Evolutionary conservation across 30 jellyfish, hydroid and myxozoan genomes (phyloP).

Genomic region (Chrysaora quinquecirrha): DNA sequence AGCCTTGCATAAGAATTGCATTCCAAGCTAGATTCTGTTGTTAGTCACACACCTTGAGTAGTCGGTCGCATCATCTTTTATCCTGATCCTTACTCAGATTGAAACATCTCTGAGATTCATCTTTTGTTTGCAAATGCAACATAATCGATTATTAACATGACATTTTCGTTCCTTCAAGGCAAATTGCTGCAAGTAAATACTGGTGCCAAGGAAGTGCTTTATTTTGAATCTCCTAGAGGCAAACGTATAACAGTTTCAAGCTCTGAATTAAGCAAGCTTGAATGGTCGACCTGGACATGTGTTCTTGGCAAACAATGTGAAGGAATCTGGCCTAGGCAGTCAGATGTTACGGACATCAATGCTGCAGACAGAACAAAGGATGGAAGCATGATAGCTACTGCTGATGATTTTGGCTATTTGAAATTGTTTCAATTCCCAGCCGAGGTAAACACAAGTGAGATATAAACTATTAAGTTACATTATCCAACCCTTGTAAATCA

Average conservation of each 20-base stretch:
- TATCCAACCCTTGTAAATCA: too few species aligned
- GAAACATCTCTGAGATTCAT: too few species aligned
- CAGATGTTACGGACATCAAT: slow-evolving; percentile 90
- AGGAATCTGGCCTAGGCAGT: slow-evolving; percentile 95
- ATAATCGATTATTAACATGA: too few species aligned
- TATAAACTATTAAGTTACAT: too few species aligned
- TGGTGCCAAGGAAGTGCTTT: slow-evolving; percentile 90
- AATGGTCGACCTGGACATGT: slow-evolving; percentile 95
- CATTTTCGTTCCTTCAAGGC: too few species aligned
- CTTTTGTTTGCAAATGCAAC: too few species aligned
- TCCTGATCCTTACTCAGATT: too few species aligned
- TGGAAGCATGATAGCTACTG: slow-evolving; percentile 90
- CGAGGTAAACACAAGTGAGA: slow-evolving; percentile 57
- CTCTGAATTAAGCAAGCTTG: slow-evolving; percentile 61
- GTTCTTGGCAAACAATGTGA: slow-evolving; percentile 88
- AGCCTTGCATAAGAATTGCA: too few species aligned
- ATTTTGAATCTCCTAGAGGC: slow-evolving; percentile 96
- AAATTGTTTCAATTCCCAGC: slow-evolving; percentile 87
- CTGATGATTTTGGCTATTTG: slow-evolving; percentile 94
- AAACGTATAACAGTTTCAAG: slow-evolving; percentile 68
- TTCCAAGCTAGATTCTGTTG: too few species aligned
- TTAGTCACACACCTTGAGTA: too few species aligned
- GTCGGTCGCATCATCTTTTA: too few species aligned
- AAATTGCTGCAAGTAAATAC: slow-evolving; percentile 81
- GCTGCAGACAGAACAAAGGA: slow-evolving; percentile 87